These are phyloP conservation scores for Chrysochloris asiatica DNA, from an alignment of 2,113 vertebrate species.

Conservation along the genomic window DNA sequence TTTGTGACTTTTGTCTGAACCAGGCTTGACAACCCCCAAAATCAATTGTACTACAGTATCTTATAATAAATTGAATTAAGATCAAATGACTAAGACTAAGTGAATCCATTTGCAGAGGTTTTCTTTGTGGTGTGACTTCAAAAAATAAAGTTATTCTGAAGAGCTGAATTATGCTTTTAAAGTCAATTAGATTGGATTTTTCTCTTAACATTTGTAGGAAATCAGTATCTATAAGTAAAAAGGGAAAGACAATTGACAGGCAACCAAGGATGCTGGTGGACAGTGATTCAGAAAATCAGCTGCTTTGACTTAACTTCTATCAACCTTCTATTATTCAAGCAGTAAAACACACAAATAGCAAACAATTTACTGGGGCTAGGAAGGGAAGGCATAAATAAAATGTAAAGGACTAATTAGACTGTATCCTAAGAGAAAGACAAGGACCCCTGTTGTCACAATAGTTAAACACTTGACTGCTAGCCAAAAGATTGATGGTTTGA, in stretches of 20 bases:
- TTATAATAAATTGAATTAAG: conserved; percentile 10
- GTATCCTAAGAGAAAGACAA: neutral
- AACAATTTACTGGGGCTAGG: neutral
- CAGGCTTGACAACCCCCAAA: neutral
- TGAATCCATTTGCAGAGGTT: neutral
- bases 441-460: neutral
- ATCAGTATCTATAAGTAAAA: neutral
- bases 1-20: neutral
- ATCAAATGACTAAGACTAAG: neutral
- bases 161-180: conserved; percentile 17
- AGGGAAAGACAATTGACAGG: neutral
- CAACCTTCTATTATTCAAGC: neutral
- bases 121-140: neutral
- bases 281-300: neutral
- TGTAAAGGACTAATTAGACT: neutral
- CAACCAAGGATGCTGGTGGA: neutral
- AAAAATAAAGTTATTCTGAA: neutral
- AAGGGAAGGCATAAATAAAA: neutral
- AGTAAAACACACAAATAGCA: neutral
- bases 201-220: neutral
- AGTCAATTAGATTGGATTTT: neutral
- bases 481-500: neutral
- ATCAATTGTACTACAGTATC: neutral
- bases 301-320: conserved; percentile 3
- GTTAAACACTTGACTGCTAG: neutral